Percentiles rank a stretch among this genome's conserved stretches.
Conservation (phyloP, 2,888 invertebrate species). For the Plagodis dolabraria region DNA sequence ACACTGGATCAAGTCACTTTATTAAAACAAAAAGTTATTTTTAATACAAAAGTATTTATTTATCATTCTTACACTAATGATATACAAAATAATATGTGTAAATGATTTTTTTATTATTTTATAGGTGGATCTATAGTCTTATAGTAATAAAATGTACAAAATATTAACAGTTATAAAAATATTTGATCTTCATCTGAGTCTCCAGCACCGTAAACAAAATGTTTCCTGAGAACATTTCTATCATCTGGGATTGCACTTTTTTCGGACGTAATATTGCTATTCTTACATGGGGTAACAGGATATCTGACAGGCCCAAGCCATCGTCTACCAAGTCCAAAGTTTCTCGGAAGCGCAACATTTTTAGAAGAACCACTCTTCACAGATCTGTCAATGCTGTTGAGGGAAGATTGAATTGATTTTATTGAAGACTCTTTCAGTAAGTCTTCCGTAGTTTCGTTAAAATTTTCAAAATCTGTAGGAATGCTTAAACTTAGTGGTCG, state of each 20-base stretch:
- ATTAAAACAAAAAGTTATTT: too few species aligned
- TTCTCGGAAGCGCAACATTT: conserved; percentile 83
- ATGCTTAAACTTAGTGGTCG: conserved; percentile 78
- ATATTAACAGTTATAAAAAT: conserved; percentile 78
- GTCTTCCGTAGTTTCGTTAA: conserved; percentile 56
- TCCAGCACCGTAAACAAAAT: conserved; percentile 79
- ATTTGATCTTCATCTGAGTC: conserved; percentile 87
- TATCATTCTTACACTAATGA: conserved; percentile 4
- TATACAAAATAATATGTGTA: conserved; percentile 5
- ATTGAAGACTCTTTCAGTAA: conserved; percentile 66
- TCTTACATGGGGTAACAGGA: conserved; percentile 87
- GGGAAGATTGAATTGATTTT: conserved; percentile 72
- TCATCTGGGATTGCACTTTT: conserved; percentile 64
- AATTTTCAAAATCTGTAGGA: conserved; percentile 68
- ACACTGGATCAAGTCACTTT: too few species aligned
- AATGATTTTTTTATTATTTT: neutral
- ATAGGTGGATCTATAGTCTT: conserved; percentile 1
- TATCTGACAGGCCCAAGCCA: conserved; percentile 87
- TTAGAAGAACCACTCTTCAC: conserved; percentile 64
- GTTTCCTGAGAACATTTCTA: conserved; percentile 69
- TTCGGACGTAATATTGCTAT: conserved; percentile 52
- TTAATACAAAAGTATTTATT: neutral
- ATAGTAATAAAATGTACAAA: conserved; percentile 35
- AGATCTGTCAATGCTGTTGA: conserved; percentile 69
- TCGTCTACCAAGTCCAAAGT: conserved; percentile 84